A percentile compares a stretch with the other conserved stretches of the same genome.
These are phyloP conservation scores for Caenorhabditis panamensis DNA, from an alignment of 2,888 invertebrate species.

Conservation along the genomic window DNA sequence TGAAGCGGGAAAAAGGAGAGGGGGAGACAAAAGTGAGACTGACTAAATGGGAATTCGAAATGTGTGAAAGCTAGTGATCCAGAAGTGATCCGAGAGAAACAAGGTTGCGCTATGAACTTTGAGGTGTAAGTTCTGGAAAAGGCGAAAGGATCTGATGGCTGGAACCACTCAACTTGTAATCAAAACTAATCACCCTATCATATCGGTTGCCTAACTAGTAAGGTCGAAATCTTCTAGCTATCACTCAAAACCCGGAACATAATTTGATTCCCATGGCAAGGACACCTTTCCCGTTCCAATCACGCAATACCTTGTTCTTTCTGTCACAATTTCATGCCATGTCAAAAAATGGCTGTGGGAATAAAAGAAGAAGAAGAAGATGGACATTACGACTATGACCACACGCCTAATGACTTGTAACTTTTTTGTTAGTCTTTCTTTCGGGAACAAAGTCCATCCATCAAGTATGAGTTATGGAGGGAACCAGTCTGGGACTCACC, in stretches of 20 bases:
- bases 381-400: too few species aligned
- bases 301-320: neutral
- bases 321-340: neutral
- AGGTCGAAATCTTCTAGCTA: too few species aligned
- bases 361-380: too few species aligned
- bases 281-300: neutral
- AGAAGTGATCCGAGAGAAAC: constrained; percentile 17
- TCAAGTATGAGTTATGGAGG: neutral
- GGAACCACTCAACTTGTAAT: too few species aligned
- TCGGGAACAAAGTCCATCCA: constrained; percentile 9
- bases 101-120: neutral
- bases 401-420: neutral
- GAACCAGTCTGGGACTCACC: constrained; percentile 16
- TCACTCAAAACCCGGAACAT: too few species aligned
- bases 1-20: constrained; percentile 27
- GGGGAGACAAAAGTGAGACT: constrained; percentile 26
- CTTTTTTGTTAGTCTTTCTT: too few species aligned
- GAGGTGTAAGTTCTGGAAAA: neutral
- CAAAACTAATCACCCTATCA: too few species aligned
- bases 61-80: constrained; percentile 27
- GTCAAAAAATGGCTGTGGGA: neutral
- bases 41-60: constrained; percentile 2
- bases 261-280: constrained; percentile 2
- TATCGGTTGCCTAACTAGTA: too few species aligned
- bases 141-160: too few species aligned